Base-by-base conservation (phyloP, 2,797 vertebrate genomes). In the Eutrigla gurnardus region DNA sequence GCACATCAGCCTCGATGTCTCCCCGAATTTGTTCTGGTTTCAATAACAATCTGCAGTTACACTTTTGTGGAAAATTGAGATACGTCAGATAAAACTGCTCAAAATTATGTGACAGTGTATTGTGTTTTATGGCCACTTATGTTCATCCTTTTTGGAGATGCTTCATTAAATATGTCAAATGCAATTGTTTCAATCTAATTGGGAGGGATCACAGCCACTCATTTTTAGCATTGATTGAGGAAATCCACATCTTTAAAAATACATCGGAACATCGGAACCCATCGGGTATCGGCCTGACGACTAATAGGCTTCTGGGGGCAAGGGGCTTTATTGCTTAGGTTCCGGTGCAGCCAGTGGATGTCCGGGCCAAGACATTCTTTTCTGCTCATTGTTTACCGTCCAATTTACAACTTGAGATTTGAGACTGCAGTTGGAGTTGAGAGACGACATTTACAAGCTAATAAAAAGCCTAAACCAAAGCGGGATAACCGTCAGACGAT, bases 21-120 rank as follows among this genome's bases (percentile, higher is more conserved):
- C 35, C 4, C 42, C 70, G 35, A 64, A 43, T 64, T 32, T 25
- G n/a, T 33, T 64, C 52, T 75, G 63, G 58, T 67, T 70, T 78
- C 59, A 58, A 75, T 59, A 57, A 58, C 32, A 57, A 58, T 55
- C 15, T 70, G 46, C 45, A 49, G 10, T 61, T 58, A 17, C 15
- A 63, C 25, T 71, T 58, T 42, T 1, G 13, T 57, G 17, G 43
- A 7, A 47, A 59, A 47, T 49, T 25, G 32, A 37, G 42, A 53
- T 47, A 64, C 14, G 42, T 40, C 12, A 17, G 17, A 36, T 55
- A 15, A 69, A 72, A 52, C 18, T 39, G 64, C 25, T 62, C 32
- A 45, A 79, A 47, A 57, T 47, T 1, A 32, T 46, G 32, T 42
- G 15, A 45, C 14, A 70, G 37, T 25, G 6, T 65, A 18, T 62